Conservation (phyloP, 2,888 invertebrate species). For the Mantis religiosa region DNA sequence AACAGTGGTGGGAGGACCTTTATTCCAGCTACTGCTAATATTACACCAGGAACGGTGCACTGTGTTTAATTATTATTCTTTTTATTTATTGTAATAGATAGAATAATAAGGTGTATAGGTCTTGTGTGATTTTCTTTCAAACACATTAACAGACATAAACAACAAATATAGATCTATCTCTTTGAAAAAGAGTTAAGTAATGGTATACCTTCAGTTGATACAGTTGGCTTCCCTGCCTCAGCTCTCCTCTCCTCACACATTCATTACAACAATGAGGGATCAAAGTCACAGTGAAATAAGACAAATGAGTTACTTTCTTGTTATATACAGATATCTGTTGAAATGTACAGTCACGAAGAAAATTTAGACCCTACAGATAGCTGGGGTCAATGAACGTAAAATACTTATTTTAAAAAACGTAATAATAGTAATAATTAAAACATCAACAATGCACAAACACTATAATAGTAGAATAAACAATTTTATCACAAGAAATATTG, state of each 20-base stretch:
- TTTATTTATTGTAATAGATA: not conserved
- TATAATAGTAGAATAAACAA: not conserved
- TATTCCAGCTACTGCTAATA: not conserved
- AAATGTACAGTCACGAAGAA: not conserved
- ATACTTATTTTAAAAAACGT: not conserved
- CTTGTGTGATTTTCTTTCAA: slow-evolving; percentile 12
- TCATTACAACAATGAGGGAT: not conserved
- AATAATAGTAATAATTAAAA: not conserved
- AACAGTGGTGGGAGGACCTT: not conserved
- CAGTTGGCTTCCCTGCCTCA: not conserved
- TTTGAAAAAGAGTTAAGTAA: not conserved
- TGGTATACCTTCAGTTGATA: slow-evolving; percentile 5
- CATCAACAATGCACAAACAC: not conserved
- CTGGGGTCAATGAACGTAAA: not conserved
- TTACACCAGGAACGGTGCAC: not conserved
- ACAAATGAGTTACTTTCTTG: not conserved
- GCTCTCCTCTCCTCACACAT: not conserved
- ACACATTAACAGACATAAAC: slow-evolving; percentile 30
- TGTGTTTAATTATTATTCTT: not conserved
- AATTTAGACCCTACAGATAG: not conserved
- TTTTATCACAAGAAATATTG: not conserved
- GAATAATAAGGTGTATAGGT: not conserved
- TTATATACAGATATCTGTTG: not conserved
- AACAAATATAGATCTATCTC: slow-evolving; percentile 29
- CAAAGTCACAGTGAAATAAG: not conserved